Base-by-base conservation (phyloP, 2,888 invertebrate species). In the Monochamus alternatus region DNA sequence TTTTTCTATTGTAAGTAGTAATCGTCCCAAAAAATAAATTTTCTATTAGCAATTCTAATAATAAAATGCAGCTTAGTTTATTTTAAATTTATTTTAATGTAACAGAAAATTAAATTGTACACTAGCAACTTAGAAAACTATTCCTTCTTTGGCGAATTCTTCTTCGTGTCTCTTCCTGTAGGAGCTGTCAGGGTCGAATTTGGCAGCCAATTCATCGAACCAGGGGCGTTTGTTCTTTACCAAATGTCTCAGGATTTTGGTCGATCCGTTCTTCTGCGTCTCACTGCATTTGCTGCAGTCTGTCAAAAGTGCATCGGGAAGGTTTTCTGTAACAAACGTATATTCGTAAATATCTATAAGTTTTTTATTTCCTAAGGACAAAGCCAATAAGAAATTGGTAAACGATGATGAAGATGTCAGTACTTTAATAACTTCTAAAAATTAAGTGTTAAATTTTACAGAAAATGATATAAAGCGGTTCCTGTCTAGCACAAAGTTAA, bases 131-230 rank as follows among this genome's bases (percentile, higher is more conserved):
- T 74, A 80, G 30, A 81, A 59, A 10, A 77, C 69, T 58, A 83
- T 79, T 14, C 83, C 82, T 67, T 81, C 80, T 47, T 75, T 82
- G 30, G 77, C 78, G 22, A 81, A 70, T 68, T 80, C 81, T 5
- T 67, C 80, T 55, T 80, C 77, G 38, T 82, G 78, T 67, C 76
- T 76, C 9, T 73, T 71, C 31, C 77, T 82, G 72, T 84, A 84
- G 12, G 38, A 31, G 9, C 91, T 91, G 64, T 86, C 85, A 83
- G 86, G 90, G 80, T 91, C 92, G 88, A 93, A 94, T 89, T 93
- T 93, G 78, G 90, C 90, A 80, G 93, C 91, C 80, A 95, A 90
- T 77, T 91, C 87, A 81, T 91, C 91, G 93, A 93, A 94, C 1
- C 93, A 92, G 0, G 90, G 90, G 0, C 91, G 90, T 68, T 91